Percentiles rank a stretch among this genome's conserved stretches.
phyloP scores from a whole-genome alignment of 2,888 invertebrate genomes.

The Macrophya annulata region DNA sequence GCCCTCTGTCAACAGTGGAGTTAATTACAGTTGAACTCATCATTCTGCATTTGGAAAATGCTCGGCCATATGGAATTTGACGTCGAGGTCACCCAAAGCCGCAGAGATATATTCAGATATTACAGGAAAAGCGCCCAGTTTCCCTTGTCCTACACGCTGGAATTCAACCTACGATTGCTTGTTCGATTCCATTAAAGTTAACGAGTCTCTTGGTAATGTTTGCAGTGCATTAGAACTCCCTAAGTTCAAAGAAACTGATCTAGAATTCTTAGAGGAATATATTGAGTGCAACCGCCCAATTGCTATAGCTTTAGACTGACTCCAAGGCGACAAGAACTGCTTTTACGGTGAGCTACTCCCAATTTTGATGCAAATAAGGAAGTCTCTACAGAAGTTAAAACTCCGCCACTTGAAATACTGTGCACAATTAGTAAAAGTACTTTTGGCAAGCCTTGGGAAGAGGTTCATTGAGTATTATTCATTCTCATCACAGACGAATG shows the following conservation, averaged over 20 bases:
- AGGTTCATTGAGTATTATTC: not conserved
- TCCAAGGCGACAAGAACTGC: conserved; percentile 37
- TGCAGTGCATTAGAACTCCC: conserved; percentile 26
- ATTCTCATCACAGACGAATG: conserved; percentile 35
- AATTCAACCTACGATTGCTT: conserved; percentile 33
- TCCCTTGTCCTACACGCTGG: conserved; percentile 41
- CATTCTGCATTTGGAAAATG: conserved; percentile 37
- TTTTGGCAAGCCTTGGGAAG: conserved; percentile 25
- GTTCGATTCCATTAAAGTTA: conserved; percentile 12
- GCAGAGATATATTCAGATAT: conserved; percentile 33
- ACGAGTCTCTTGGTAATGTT: conserved; percentile 9
- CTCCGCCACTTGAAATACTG: conserved; percentile 34
- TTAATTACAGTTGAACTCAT: conserved; percentile 31
- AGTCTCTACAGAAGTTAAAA: conserved; percentile 30
- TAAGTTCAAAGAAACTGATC: conserved; percentile 28
- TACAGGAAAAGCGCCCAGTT: conserved; percentile 43
- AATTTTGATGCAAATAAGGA: conserved; percentile 27
- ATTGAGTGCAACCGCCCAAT: conserved; percentile 8
- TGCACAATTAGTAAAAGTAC: not conserved
- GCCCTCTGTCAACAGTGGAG: conserved; percentile 43
- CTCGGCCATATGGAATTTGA: conserved; percentile 38
- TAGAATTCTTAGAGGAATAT: conserved; percentile 33
- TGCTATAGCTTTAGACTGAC: conserved; percentile 7
- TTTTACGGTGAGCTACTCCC: conserved; percentile 25
- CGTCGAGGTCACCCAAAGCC: conserved; percentile 37